Conservation (phyloP, 2,797 vertebrate genomes). For the Ctenopoma multispine region DNA sequence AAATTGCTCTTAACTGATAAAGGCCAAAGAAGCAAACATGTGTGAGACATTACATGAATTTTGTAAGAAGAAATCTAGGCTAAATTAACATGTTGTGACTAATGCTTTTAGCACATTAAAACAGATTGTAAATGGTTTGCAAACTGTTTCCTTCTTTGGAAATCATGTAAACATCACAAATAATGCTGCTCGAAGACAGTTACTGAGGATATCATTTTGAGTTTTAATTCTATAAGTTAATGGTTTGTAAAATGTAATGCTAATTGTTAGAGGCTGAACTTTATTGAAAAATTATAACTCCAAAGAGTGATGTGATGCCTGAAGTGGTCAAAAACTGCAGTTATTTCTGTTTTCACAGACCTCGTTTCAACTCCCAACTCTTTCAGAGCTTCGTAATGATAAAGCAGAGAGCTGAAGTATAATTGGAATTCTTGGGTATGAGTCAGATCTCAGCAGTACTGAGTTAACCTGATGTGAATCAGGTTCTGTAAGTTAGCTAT, state of each 20-base stretch:
- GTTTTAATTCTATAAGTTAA: conserved; percentile 1
- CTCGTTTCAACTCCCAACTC: no score
- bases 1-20: background rate
- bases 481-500: background rate
- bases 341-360: no score
- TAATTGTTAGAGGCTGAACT: no score
- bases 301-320: no score
- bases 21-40: conserved; percentile 20
- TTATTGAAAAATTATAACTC: no score
- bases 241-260: background rate
- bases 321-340: no score
- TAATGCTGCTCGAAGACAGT: background rate
- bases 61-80: conserved; percentile 46
- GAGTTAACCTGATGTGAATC: background rate
- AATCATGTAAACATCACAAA: background rate
- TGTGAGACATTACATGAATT: conserved; percentile 26
- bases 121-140: conserved; percentile 34
- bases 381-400: no score
- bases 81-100: conserved; percentile 47
- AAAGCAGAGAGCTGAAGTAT: no score
- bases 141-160: conserved; percentile 14
- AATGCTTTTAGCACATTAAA: conserved; percentile 57
- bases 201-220: no score
- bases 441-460: no score
- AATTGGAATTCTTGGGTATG: no score